These are phyloP conservation scores for Hapalemur alaotrensis DNA, from an alignment of 2,797 vertebrate genomes.

Conservation along the genomic window DNA sequence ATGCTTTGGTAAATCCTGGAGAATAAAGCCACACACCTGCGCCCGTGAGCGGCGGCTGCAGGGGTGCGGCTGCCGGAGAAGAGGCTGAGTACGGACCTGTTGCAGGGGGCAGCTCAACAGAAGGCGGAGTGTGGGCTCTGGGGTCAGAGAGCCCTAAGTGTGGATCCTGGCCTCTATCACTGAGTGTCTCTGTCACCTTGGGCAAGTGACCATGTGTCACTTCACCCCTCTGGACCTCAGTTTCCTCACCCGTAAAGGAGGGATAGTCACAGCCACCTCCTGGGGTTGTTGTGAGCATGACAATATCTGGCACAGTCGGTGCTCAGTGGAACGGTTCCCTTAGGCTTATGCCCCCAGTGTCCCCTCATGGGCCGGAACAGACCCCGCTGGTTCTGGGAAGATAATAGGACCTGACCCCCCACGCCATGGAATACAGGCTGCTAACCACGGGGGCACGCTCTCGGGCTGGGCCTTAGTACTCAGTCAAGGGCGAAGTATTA, in stretches of 20 bases:
- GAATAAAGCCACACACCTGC: not conserved
- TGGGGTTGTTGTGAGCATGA: not conserved
- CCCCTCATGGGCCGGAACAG: not conserved
- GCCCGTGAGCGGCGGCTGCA: rapidly evolving
- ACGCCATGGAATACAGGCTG: too few relatives aligned
- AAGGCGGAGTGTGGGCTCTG: not conserved
- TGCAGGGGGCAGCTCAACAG: not conserved
- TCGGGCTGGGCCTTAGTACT: not conserved
- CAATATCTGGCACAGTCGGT: too few relatives aligned
- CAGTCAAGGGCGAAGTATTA: not conserved
- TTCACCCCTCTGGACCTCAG: not conserved
- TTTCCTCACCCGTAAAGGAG: not conserved
- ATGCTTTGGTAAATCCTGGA: not conserved
- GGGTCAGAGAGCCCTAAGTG: not conserved
- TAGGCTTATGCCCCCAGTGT: too few relatives aligned
- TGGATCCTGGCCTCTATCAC: not conserved
- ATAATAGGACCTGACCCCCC: not conserved
- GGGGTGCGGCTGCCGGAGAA: rapidly evolving
- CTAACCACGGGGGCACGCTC: too few relatives aligned
- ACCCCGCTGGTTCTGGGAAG: not conserved
- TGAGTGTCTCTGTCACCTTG: not conserved
- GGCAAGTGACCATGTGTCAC: not conserved
- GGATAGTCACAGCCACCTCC: not conserved
- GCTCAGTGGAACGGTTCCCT: not conserved
- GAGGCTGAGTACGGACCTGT: not conserved